These are phyloP conservation scores for Agrilus planipennis DNA, from an alignment of 1,140 invertebrate genomes.

Conservation along the genomic window DNA sequence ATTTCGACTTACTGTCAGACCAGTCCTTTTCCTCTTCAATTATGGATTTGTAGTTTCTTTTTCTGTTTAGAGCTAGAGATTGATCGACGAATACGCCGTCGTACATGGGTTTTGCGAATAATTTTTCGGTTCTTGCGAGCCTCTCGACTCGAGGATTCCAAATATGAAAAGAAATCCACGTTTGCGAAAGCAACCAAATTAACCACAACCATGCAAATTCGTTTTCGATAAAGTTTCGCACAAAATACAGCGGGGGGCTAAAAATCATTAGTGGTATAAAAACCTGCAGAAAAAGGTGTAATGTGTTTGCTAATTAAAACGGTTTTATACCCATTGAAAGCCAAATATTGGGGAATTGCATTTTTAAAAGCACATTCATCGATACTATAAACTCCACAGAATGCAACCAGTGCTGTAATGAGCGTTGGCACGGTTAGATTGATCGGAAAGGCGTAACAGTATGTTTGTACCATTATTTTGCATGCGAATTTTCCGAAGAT, in stretches of 20 bases:
- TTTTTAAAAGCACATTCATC: conserved; percentile 50
- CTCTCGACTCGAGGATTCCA: conserved; percentile 65
- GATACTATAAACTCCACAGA: conserved; percentile 45
- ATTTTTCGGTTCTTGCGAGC: conserved; percentile 63
- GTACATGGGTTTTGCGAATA: conserved; percentile 77
- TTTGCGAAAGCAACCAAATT: conserved; percentile 59
- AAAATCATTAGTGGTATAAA: no score
- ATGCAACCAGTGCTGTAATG: conserved; percentile 47
- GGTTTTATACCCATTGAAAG: conserved; percentile 51
- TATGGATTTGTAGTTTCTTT: conserved; percentile 41
- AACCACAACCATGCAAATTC: conserved; percentile 62
- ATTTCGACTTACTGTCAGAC: no score
- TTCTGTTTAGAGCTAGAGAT: conserved; percentile 70
- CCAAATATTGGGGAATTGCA: conserved; percentile 53
- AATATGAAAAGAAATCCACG: conserved; percentile 71
- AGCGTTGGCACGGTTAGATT: conserved; percentile 57
- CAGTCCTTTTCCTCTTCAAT: conserved; percentile 27
- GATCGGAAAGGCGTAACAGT: conserved; percentile 69
- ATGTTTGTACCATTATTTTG: conserved; percentile 71
- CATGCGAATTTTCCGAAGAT: conserved; percentile 69
- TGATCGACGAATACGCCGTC: conserved; percentile 74
- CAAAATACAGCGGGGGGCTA: conserved; percentile 40
- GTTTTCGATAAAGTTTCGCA: conserved; percentile 42
- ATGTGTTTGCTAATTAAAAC: no score
- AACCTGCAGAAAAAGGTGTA: no score